These are phyloP conservation scores for Lepidurus arcticus DNA, from an alignment of 1,140 invertebrate genomes.

Conservation along the genomic window DNA sequence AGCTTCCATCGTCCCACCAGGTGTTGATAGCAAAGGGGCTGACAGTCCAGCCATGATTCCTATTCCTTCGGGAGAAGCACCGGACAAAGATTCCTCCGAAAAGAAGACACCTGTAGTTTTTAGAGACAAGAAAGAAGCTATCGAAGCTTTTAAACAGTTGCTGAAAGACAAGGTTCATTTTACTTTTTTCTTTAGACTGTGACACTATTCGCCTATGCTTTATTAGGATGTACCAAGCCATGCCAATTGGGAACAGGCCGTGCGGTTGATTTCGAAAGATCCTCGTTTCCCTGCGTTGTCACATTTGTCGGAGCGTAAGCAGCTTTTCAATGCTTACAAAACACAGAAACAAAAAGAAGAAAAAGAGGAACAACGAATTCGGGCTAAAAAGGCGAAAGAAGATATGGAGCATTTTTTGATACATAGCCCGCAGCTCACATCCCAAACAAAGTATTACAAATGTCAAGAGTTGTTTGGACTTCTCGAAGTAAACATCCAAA, in stretches of 20 bases:
- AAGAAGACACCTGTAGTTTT: conserved; percentile 46
- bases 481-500: conserved; percentile 54
- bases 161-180: conserved; percentile 70
- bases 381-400: conserved; percentile 94
- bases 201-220: conserved; percentile 27
- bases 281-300: conserved; percentile 89
- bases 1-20: conserved; percentile 65
- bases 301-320: conserved; percentile 93
- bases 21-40: background rate
- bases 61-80: conserved; percentile 46
- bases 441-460: conserved; percentile 82
- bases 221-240: conserved; percentile 81
- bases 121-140: conserved; percentile 93
- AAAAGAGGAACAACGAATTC: conserved; percentile 85
- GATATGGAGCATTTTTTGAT: conserved; percentile 92
- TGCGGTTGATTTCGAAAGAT: conserved; percentile 90
- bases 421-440: conserved; percentile 81
- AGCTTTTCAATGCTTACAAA: conserved; percentile 98
- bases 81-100: conserved; percentile 23
- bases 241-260: conserved; percentile 93
- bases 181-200: conserved; percentile 25
- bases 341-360: conserved; percentile 95
- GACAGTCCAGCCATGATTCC: conserved; percentile 12
- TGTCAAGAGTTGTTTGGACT: conserved; percentile 79
- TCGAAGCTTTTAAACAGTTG: conserved; percentile 93